phyloP scores from a whole-genome alignment of 2,888 invertebrate species.

The Chelonus formosanus region DNA sequence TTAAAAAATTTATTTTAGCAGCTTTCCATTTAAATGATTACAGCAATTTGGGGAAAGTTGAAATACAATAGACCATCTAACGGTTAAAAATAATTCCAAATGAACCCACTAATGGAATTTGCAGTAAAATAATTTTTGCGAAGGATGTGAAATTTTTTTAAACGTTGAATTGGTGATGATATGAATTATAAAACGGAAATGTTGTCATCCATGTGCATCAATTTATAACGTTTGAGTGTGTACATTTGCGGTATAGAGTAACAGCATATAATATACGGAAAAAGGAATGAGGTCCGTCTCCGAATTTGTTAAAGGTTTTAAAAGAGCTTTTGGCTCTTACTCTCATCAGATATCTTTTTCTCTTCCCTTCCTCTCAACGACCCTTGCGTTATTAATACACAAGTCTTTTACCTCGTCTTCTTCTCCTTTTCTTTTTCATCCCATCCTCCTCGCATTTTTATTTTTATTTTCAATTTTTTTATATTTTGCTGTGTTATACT shows the following conservation, averaged over 20 bases:
- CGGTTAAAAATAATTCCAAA: too few relatives aligned
- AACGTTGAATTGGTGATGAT: too few relatives aligned
- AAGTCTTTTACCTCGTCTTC: constrained; percentile 20
- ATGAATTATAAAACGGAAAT: background rate
- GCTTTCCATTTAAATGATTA: too few relatives aligned
- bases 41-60: too few relatives aligned
- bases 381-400: constrained; percentile 38
- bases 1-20: too few relatives aligned
- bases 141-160: too few relatives aligned
- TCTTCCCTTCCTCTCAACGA: constrained; percentile 21
- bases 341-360: constrained; percentile 7
- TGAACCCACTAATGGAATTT: too few relatives aligned
- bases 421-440: constrained; percentile 29
- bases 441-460: constrained; percentile 24
- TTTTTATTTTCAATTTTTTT: constrained; percentile 1
- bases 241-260: constrained; percentile 18
- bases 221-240: constrained; percentile 9
- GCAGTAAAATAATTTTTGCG: too few relatives aligned
- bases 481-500: background rate
- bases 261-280: constrained; percentile 6
- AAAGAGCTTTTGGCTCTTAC: constrained; percentile 19
- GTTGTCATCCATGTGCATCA: background rate
- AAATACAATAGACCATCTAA: too few relatives aligned
- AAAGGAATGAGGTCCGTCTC: background rate
- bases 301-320: constrained; percentile 19